Percentiles rank a stretch among this genome's conserved stretches.
Conservation (phyloP, 1,140 invertebrate species). For the Pararge aegeria region DNA sequence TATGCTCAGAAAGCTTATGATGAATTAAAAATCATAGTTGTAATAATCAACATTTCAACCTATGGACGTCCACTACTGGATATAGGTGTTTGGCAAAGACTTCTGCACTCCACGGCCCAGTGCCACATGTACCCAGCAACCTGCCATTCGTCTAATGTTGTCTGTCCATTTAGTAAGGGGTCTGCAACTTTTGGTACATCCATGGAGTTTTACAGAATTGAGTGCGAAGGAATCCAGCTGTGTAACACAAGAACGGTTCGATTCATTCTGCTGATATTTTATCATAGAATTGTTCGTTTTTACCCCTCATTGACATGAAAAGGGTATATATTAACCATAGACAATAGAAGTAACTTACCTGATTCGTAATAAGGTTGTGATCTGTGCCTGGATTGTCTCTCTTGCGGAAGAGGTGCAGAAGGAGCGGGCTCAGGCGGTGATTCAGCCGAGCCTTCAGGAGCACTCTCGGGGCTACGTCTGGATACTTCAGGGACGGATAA, state of each 20-base stretch:
- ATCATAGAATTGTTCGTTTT: not conserved
- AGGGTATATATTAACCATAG: too few relatives aligned
- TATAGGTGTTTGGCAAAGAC: too few relatives aligned
- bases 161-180: too few relatives aligned
- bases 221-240: not conserved
- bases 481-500: slow-evolving; percentile 66
- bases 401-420: slow-evolving; percentile 61
- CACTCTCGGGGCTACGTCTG: slow-evolving; percentile 66
- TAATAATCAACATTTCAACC: too few relatives aligned
- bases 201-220: not conserved
- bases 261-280: not conserved
- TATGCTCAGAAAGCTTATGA: too few relatives aligned
- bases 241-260: not conserved
- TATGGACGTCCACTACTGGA: too few relatives aligned
- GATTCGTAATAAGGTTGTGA: slow-evolving; percentile 74
- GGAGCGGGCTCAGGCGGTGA: slow-evolving; percentile 69
- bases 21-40: too few relatives aligned
- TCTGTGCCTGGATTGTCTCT: slow-evolving; percentile 54
- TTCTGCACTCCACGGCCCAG: too few relatives aligned
- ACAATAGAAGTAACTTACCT: slow-evolving; percentile 50
- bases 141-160: too few relatives aligned
- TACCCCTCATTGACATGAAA: too few relatives aligned
- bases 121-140: too few relatives aligned
- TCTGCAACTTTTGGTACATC: not conserved
- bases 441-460: slow-evolving; percentile 64